Evolutionary conservation across 2,797 vertebrate genomes (phyloP).

Genomic region (Myotis findleyi): DNA sequence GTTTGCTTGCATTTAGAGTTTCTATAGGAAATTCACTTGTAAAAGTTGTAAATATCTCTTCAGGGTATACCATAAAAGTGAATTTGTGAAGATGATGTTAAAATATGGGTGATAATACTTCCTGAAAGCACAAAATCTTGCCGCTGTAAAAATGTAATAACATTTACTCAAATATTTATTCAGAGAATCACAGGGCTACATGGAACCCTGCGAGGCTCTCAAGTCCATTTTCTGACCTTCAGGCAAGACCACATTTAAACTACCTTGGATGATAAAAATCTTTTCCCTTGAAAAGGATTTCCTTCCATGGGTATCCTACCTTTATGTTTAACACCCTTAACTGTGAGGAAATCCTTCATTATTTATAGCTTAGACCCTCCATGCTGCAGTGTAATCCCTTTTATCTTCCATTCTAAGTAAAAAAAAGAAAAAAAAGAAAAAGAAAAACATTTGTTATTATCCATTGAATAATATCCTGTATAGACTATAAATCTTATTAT

Average conservation of each 20-base stretch:
- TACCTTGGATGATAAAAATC: background rate
- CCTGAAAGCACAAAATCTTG: slow-evolving; percentile 61
- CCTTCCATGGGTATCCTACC: background rate
- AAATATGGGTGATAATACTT: slow-evolving; percentile 63
- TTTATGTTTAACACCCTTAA: slow-evolving; percentile 7
- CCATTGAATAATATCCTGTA: background rate
- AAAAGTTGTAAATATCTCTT: slow-evolving; percentile 71
- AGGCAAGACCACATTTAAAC: slow-evolving; percentile 46
- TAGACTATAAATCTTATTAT: background rate
- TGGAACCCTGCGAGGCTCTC: background rate
- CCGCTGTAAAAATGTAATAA: slow-evolving; percentile 51
- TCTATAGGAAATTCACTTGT: slow-evolving; percentile 54
- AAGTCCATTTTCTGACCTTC: slow-evolving; percentile 57
- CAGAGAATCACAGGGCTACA: slow-evolving; percentile 19
- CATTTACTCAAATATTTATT: slow-evolving; percentile 66
- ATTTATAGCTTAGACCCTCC: background rate
- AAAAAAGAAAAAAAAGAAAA: slow-evolving; percentile 41
- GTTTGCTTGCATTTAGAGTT: slow-evolving; percentile 38
- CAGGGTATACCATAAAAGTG: slow-evolving; percentile 56
- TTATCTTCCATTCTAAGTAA: background rate
- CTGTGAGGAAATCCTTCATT: background rate
- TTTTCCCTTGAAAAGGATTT: background rate
- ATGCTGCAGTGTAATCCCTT: background rate
- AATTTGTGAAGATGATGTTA: slow-evolving; percentile 60
- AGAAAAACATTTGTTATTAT: background rate